These are phyloP conservation scores for Eulithis testata DNA, from an alignment of 2,888 invertebrate genomes.

Conservation along the genomic window DNA sequence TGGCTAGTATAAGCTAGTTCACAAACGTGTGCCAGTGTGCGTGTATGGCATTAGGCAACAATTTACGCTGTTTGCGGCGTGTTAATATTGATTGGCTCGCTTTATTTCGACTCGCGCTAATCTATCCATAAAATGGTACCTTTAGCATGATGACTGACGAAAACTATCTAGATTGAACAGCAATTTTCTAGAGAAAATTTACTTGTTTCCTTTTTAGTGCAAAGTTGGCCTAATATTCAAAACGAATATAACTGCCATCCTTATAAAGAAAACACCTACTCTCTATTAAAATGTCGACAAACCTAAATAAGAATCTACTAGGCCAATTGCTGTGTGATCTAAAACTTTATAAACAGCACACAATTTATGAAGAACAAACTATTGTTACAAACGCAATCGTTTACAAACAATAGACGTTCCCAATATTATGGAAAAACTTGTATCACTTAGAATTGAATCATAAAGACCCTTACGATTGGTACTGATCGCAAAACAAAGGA, in stretches of 20 bases:
- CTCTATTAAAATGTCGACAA: too few species aligned
- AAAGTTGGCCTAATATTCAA: too few species aligned
- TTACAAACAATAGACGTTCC: conserved; percentile 34
- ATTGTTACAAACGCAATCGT: conserved; percentile 26
- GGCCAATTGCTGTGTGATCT: conserved; percentile 1
- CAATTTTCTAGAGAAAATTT: conserved; percentile 30
- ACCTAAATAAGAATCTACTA: too few species aligned
- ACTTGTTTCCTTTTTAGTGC: conserved; percentile 3
- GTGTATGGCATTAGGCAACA: conserved; percentile 83
- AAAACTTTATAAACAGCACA: conserved; percentile 14
- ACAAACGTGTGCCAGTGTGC: conserved; percentile 65
- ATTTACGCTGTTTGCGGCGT: conserved; percentile 85
- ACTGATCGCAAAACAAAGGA: conserved; percentile 15
- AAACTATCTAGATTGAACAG: conserved; percentile 26
- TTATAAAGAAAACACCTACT: too few species aligned
- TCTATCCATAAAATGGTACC: conserved; percentile 73
- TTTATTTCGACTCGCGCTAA: conserved; percentile 82
- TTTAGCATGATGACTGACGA: conserved; percentile 44
- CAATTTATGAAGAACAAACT: conserved; percentile 19
- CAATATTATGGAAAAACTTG: conserved; percentile 35
- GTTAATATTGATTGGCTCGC: conserved; percentile 85
- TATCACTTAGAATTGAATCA: conserved; percentile 32
- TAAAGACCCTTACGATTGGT: conserved; percentile 23
- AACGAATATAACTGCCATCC: too few species aligned
- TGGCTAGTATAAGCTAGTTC: conserved; percentile 63